A percentile compares a stretch with the other conserved stretches of the same genome.
Evolutionary conservation across 2,113 vertebrate species (phyloP).

Genomic region (Macquaria australasica): DNA sequence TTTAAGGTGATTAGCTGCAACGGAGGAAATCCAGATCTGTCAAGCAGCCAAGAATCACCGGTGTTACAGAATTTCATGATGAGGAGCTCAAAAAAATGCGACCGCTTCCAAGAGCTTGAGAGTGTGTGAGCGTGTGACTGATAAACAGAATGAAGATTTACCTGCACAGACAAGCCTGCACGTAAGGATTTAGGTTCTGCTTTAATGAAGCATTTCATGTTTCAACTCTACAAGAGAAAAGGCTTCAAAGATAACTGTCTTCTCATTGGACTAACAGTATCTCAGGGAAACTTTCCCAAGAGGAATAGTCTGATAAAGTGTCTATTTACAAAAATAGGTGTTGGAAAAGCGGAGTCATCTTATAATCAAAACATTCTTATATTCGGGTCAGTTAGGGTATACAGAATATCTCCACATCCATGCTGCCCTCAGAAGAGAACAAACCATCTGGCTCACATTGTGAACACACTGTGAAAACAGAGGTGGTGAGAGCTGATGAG

Average conservation of each 20-base stretch:
- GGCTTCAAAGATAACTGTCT: not conserved
- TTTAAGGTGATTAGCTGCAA: not conserved
- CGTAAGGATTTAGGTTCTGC: not conserved
- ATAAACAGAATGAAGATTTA: not conserved
- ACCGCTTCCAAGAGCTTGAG: not conserved
- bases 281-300: not conserved
- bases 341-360: not conserved
- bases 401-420: not conserved
- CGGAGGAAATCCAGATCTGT: not conserved
- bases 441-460: constrained; percentile 51
- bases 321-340: not conserved
- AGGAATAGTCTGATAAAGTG: not conserved
- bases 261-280: not conserved
- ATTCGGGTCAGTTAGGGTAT: not conserved
- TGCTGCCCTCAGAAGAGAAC: not conserved
- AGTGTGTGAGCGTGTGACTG: not conserved
- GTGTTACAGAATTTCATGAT: no score
- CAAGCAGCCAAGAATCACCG: no score
- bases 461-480: constrained; percentile 32
- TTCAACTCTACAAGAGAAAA: not conserved
- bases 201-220: not conserved
- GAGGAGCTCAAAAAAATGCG: no score
- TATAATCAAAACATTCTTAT: not conserved
- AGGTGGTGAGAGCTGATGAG: constrained; percentile 48
- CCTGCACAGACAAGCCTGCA: not conserved